phyloP scores from a whole-genome alignment of 2,113 vertebrate genomes.

The Nothocercus nigrocapillus region DNA sequence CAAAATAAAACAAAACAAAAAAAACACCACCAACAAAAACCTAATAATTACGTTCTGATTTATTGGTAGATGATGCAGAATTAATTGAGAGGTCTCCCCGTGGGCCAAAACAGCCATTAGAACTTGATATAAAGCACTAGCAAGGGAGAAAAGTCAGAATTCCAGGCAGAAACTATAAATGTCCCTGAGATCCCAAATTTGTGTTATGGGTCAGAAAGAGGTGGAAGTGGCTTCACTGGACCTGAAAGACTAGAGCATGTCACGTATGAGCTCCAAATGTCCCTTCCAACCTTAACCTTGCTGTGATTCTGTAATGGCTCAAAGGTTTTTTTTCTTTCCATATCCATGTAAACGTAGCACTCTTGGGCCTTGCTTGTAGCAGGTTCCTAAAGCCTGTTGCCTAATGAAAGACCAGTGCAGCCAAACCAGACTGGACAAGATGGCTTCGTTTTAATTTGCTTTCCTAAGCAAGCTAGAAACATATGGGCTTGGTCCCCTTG shows the following conservation, averaged over 20 bases:
- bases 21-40: neutral
- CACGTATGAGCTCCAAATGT: neutral
- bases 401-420: neutral
- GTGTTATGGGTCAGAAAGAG: neutral
- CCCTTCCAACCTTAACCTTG: too few species aligned
- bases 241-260: neutral
- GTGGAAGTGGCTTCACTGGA: neutral
- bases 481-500: neutral
- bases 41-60: neutral
- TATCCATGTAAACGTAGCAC: neutral
- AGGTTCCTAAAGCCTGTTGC: neutral
- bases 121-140: neutral
- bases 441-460: rapidly evolving
- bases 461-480: neutral
- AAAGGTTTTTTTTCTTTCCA: neutral
- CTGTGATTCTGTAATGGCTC: neutral
- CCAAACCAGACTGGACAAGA: neutral
- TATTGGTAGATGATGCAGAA: neutral
- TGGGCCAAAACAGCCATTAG: neutral
- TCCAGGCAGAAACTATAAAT: neutral
- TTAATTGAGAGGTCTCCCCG: neutral
- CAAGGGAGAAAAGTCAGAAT: neutral
- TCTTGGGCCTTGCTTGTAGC: neutral
- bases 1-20: neutral
- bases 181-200: neutral